Base-by-base conservation (phyloP, 1,140 invertebrate species). In the Philaenus spumarius region DNA sequence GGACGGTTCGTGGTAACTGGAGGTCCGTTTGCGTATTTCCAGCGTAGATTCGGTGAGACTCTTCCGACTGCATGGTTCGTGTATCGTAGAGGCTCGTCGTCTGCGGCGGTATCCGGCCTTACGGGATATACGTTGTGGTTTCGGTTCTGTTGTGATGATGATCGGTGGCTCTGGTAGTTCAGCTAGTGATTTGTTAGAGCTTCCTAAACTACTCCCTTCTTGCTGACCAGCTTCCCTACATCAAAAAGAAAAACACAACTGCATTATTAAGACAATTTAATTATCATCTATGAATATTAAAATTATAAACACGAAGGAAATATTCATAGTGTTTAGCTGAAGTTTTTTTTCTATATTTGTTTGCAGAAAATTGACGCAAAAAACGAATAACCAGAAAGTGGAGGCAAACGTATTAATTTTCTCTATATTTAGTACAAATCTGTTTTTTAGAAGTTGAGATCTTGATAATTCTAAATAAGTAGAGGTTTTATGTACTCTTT, bases 61-160 rank as follows among this genome's bases (percentile, higher is more conserved):
- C n/a, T n/a, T n/a, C 58, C 69, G 59, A 48, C 75, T 72, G 66
- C 45, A 67, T 62, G 68, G 71, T 62, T 78, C 76, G 62, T 78
- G 77, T 65, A 78, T 79, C 0, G 78, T 81, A 2, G 77, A 79
- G 0, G 78, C 78, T 52, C 78, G 64, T 23, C 76, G 68, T 0
- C 77, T 64, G 67, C 66, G 66, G 66, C 4, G 70, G 35, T 51
- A 23, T 23, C 47, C 47, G 30, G 5, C 22, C 3, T 22, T 26
- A 22, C 50, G 30, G n/a, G n/a, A n/a, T n/a, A n/a, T n/a, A n/a
- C n/a, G n/a, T 3, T 30, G 26, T n/a, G 50, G 50, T 23, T 20
- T 53, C 72, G 63, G 66, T 67, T 60, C 57, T 61, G 73, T 68
- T 68, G 11, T 34, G 26, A 30, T 30, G 26, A 30, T 30, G 26